A percentile compares a stretch with the other conserved stretches of the same genome.
These are phyloP conservation scores for Hirtodrosophila trivittata DNA, from an alignment of 2,888 invertebrate species.

Conservation along the genomic window DNA sequence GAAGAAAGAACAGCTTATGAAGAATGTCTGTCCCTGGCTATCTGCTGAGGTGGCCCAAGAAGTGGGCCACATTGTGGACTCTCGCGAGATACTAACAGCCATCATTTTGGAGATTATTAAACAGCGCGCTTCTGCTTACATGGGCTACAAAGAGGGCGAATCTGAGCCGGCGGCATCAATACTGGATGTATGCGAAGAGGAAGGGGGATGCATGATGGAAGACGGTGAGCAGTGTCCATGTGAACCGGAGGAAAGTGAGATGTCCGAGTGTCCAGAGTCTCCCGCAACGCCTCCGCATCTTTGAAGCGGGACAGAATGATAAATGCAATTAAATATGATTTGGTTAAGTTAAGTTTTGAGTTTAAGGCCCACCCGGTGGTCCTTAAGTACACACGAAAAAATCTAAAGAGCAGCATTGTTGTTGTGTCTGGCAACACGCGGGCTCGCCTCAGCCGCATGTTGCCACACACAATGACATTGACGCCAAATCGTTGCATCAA, in stretches of 20 bases:
- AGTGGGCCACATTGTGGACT: constrained; percentile 91
- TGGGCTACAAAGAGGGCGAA: constrained; percentile 72
- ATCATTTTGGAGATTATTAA: constrained; percentile 91
- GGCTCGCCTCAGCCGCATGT: constrained; percentile 24
- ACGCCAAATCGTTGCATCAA: constrained; percentile 45
- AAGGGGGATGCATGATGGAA: constrained; percentile 60
- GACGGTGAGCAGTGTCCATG: constrained; percentile 66
- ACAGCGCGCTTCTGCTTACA: constrained; percentile 86
- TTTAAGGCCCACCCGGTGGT: constrained; percentile 13
- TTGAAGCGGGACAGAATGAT: constrained; percentile 19
- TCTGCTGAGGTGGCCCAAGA: constrained; percentile 92
- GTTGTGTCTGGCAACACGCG: constrained; percentile 62
- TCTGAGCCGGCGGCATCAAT: constrained; percentile 36
- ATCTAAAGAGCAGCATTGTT: constrained; percentile 49
- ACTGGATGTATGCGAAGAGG: constrained; percentile 61
- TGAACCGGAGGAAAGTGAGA: constrained; percentile 57
- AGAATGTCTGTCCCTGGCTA: constrained; percentile 90
- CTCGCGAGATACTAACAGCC: constrained; percentile 91
- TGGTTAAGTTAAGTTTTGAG: constrained; percentile 44
- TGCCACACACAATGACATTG: constrained; percentile 67
- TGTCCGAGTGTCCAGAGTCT: constrained; percentile 51
- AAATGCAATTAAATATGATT: constrained; percentile 39
- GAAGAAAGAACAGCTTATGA: constrained; percentile 87
- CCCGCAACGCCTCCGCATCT: constrained; percentile 50
- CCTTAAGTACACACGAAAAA: constrained; percentile 23